A percentile compares a stretch with the other conserved stretches of the same genome.
Evolutionary conservation across 1,140 invertebrate species (phyloP).

Genomic region (Pseudomyrmex concolor): DNA sequence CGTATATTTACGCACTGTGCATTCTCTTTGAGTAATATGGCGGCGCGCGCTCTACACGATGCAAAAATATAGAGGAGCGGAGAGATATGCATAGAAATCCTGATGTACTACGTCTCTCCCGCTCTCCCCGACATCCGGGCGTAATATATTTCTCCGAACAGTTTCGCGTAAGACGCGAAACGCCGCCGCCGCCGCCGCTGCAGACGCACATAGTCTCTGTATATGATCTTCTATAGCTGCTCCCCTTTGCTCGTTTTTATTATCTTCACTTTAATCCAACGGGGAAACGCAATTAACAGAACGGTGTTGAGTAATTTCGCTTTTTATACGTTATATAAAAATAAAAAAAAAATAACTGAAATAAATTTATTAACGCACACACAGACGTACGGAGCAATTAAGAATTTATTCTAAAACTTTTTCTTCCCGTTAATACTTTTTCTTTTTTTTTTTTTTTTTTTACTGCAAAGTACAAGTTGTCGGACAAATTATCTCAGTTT

Average conservation of each 20-base stretch:
- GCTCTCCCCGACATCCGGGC: slow-evolving; percentile 1
- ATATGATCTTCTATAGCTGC: too few species aligned
- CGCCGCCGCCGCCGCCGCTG: not conserved
- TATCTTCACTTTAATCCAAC: too few species aligned
- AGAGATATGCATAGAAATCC: slow-evolving; percentile 33
- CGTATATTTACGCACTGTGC: slow-evolving; percentile 44
- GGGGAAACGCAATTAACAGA: too few species aligned
- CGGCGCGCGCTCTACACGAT: slow-evolving; percentile 1
- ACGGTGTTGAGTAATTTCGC: too few species aligned
- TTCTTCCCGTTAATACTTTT: too few species aligned
- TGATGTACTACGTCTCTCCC: not conserved
- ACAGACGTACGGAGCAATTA: too few species aligned
- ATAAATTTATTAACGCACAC: too few species aligned
- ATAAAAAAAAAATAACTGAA: too few species aligned
- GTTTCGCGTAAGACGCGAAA: not conserved
- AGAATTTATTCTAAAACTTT: too few species aligned
- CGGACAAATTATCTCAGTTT: not conserved
- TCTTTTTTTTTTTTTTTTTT: not conserved
- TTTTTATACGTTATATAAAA: too few species aligned
- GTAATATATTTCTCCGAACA: slow-evolving; percentile 34
- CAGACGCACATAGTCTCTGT: too few species aligned
- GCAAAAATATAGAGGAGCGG: slow-evolving; percentile 20
- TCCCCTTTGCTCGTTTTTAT: too few species aligned
- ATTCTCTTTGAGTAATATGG: slow-evolving; percentile 59
- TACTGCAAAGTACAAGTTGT: not conserved